phyloP scores from a whole-genome alignment of 2,888 invertebrate species.

The Cataglyphis rosenhaueri region DNA sequence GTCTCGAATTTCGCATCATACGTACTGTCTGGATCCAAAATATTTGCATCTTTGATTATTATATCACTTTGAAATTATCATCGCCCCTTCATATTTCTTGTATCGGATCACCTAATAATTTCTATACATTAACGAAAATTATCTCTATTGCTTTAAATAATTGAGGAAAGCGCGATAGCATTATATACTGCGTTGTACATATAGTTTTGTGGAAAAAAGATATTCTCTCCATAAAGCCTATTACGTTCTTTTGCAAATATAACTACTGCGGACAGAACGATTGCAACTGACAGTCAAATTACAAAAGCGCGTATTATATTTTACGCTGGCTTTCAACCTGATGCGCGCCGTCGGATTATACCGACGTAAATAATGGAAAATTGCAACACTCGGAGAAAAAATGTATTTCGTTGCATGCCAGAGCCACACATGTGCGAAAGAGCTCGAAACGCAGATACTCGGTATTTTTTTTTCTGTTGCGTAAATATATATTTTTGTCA shows the following conservation, averaged over 20 bases:
- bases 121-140: background rate
- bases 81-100: background rate
- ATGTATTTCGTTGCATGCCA: conserved; percentile 49
- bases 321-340: conserved; percentile 51
- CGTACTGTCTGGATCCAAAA: background rate
- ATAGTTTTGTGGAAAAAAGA: conserved; percentile 32
- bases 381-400: conserved; percentile 63
- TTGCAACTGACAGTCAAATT: conserved; percentile 56
- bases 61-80: background rate
- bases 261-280: conserved; percentile 33
- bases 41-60: background rate
- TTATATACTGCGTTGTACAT: background rate
- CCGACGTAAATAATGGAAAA: conserved; percentile 65
- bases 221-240: conserved; percentile 38
- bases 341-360: conserved; percentile 59
- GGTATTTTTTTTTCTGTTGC: conserved; percentile 53
- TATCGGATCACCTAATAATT: background rate
- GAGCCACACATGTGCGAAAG: background rate
- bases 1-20: background rate
- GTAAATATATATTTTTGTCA: conserved; percentile 68
- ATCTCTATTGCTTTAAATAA: background rate
- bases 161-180: background rate
- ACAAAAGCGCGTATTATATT: conserved; percentile 55
- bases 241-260: conserved; percentile 36
- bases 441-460: conserved; percentile 50